Conservation (phyloP, 2,888 invertebrate species). For the Pristionchus maxplancki region DNA sequence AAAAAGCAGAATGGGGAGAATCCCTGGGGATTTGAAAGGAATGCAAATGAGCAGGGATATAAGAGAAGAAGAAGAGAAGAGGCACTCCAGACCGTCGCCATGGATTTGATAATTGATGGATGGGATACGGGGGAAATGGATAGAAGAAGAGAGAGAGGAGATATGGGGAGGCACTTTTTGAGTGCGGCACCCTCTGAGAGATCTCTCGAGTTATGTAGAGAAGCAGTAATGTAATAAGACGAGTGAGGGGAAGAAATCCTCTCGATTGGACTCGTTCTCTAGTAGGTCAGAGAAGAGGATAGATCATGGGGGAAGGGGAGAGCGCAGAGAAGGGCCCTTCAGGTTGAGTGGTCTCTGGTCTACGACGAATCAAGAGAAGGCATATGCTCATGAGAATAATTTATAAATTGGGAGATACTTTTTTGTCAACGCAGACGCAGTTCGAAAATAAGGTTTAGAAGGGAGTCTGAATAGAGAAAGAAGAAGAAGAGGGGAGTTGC, state of each 20-base stretch:
- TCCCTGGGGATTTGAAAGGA: not conserved
- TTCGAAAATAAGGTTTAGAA: not conserved
- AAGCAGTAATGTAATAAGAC: slow-evolving; percentile 34
- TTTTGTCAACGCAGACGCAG: not conserved
- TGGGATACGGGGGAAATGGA: not conserved
- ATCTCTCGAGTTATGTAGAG: slow-evolving; percentile 5
- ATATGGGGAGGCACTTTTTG: slow-evolving; percentile 12
- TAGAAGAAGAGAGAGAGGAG: not conserved
- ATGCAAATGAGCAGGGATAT: slow-evolving; percentile 40
- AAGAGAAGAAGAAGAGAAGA: not conserved
- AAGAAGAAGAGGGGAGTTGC: not conserved
- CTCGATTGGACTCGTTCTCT: not conserved
- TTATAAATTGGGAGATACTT: not conserved
- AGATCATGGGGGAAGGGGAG: not conserved
- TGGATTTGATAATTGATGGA: not conserved
- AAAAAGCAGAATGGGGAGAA: not conserved
- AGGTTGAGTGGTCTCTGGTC: not conserved
- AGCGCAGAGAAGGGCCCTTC: not conserved
- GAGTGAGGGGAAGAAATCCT: not conserved
- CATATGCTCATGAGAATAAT: not conserved
- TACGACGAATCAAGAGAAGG: not conserved
- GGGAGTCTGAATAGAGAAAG: not conserved
- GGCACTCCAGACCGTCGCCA: not conserved
- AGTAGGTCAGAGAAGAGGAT: not conserved
- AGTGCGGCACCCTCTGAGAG: not conserved